Conservation (phyloP, 1,140 invertebrate species). For the Drosophila simulans region DNA sequence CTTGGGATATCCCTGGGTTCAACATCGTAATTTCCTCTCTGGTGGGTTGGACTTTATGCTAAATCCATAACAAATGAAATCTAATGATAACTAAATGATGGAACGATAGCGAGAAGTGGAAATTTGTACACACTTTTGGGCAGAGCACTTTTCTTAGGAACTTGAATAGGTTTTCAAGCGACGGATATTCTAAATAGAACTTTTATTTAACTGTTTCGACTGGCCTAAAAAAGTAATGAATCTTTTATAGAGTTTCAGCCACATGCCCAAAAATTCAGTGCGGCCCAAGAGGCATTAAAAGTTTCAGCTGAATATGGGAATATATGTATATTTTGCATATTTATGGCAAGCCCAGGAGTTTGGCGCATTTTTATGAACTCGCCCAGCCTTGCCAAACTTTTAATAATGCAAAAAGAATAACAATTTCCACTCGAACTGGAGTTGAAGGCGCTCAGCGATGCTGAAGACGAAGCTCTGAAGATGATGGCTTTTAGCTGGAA, state of each 20-base stretch:
- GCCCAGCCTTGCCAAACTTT: slow-evolving; percentile 49
- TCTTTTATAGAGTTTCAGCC: neutral
- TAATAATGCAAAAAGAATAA: slow-evolving; percentile 70
- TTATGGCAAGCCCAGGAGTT: slow-evolving; percentile 60
- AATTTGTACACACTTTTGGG: neutral
- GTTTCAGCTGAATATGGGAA: slow-evolving; percentile 20
- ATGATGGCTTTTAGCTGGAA: slow-evolving; percentile 51
- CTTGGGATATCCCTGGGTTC: slow-evolving; percentile 18
- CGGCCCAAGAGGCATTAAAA: slow-evolving; percentile 18
- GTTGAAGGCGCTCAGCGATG: slow-evolving; percentile 9
- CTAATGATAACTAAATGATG: slow-evolving; percentile 43
- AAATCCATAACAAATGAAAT: slow-evolving; percentile 55
- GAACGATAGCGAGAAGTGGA: slow-evolving; percentile 14
- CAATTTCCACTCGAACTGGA: slow-evolving; percentile 32
- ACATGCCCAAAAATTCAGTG: slow-evolving; percentile 15
- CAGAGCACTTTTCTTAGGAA: neutral
- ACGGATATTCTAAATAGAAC: neutral
- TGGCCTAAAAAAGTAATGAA: neutral
- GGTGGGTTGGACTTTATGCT: slow-evolving; percentile 52
- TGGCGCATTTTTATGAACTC: slow-evolving; percentile 57
- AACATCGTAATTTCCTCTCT: slow-evolving; percentile 43
- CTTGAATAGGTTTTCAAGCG: neutral
- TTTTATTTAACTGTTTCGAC: neutral
- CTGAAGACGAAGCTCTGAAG: slow-evolving; percentile 32
- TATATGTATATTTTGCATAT: slow-evolving; percentile 62